Percentiles rank a stretch among this genome's conserved stretches.
Evolutionary conservation across 2,797 vertebrate genomes (phyloP).

Genomic region (Alectoris magna): DNA sequence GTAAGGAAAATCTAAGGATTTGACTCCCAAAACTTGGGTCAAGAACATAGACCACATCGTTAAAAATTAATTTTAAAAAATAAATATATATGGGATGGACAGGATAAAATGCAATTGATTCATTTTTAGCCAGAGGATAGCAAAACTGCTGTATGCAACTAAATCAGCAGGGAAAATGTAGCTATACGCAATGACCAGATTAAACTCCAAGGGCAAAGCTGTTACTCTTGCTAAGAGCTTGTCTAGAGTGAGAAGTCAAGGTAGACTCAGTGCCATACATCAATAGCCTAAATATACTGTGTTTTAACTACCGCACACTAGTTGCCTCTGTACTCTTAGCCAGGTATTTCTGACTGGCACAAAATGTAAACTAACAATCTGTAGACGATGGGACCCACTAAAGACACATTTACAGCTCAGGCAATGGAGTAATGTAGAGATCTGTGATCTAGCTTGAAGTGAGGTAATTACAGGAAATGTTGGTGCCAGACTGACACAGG

Average conservation of each 20-base stretch:
- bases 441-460: neutral
- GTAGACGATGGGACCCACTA: neutral
- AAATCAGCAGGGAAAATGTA: neutral
- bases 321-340: neutral
- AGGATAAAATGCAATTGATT: neutral
- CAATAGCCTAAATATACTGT: neutral
- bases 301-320: neutral
- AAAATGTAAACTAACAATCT: neutral
- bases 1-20: neutral
- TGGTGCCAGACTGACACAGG: neutral
- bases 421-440: neutral
- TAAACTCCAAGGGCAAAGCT: neutral
- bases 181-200: neutral
- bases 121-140: neutral
- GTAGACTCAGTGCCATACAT: accelerated
- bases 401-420: neutral
- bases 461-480: neutral
- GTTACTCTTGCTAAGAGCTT: neutral
- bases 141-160: neutral
- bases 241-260: neutral
- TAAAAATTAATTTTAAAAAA: neutral
- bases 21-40: neutral
- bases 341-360: neutral
- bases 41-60: neutral
- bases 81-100: neutral